Percentiles rank a stretch among this genome's conserved stretches.
Conservation (phyloP, 2,113 vertebrate species). For the Phocoena sinus region DNA sequence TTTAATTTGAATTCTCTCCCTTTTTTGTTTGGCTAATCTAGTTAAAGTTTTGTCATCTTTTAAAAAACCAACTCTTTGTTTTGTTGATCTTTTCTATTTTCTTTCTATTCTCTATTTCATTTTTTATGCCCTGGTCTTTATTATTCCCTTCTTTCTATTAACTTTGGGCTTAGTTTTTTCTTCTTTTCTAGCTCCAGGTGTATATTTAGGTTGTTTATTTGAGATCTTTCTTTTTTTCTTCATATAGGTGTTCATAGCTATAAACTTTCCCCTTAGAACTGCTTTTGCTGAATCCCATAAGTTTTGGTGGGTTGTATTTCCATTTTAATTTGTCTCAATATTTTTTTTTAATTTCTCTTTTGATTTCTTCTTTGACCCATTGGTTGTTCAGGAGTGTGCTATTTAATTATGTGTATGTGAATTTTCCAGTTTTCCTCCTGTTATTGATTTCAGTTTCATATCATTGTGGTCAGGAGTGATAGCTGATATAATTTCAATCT, state of each 20-base stretch:
- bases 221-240: neutral
- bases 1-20: neutral
- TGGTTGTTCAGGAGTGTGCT: neutral
- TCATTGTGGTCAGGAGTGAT: neutral
- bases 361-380: neutral
- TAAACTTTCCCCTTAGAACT: neutral
- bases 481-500: neutral
- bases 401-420: neutral
- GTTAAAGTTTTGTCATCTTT: neutral
- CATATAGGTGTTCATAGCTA: neutral
- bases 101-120: neutral
- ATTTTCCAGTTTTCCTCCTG: neutral
- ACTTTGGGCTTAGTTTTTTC: neutral
- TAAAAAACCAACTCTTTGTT: neutral
- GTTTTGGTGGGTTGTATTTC: neutral
- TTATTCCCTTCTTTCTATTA: neutral
- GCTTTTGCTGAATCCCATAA: neutral
- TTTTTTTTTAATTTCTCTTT: neutral
- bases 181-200: neutral
- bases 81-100: neutral
- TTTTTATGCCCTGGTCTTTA: neutral
- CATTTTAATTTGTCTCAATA: neutral
- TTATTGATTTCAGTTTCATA: neutral
- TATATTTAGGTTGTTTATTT: neutral
- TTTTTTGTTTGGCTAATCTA: neutral